Percentiles rank a stretch among this genome's conserved stretches.
phyloP scores from a whole-genome alignment of 2,113 vertebrate genomes.

The Corythornis vintsioides region DNA sequence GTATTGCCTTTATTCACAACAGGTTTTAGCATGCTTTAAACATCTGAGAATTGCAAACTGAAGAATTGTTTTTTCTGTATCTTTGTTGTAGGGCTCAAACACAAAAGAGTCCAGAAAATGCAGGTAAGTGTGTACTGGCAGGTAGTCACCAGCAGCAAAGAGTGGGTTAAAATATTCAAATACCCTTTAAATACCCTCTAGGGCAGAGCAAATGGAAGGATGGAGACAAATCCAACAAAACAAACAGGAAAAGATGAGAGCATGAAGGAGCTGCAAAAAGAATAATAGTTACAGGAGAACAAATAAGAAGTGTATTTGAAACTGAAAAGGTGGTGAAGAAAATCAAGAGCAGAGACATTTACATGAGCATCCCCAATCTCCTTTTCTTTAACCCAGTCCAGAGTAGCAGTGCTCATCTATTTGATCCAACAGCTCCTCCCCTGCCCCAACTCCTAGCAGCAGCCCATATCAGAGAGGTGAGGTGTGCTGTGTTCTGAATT shows the following conservation, averaged over 20 bases:
- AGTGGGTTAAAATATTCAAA: neutral
- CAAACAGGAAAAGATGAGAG: neutral
- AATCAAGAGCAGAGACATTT: neutral
- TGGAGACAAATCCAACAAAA: neutral
- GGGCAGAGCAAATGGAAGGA: too few relatives aligned
- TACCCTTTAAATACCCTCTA: too few relatives aligned
- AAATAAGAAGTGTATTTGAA: neutral
- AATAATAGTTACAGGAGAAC: neutral
- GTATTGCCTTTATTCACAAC: neutral
- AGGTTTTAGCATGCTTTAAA: neutral
- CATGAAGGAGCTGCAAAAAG: neutral
- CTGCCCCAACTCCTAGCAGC: neutral
- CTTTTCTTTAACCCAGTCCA: neutral
- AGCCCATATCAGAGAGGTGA: neutral
- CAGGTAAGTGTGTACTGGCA: constrained; percentile 60
- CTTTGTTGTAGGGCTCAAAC: constrained; percentile 61
- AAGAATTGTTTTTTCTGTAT: neutral
- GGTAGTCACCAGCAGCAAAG: neutral
- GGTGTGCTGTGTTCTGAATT: neutral
- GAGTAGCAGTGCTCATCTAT: neutral
- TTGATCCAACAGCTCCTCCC: neutral
- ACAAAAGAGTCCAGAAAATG: constrained; percentile 67
- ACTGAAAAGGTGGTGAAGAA: neutral
- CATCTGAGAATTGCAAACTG: neutral
- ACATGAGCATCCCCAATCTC: neutral